Evolutionary conservation across 2,888 invertebrate species (phyloP).

Genomic region (Leptopilina syphax): DNA sequence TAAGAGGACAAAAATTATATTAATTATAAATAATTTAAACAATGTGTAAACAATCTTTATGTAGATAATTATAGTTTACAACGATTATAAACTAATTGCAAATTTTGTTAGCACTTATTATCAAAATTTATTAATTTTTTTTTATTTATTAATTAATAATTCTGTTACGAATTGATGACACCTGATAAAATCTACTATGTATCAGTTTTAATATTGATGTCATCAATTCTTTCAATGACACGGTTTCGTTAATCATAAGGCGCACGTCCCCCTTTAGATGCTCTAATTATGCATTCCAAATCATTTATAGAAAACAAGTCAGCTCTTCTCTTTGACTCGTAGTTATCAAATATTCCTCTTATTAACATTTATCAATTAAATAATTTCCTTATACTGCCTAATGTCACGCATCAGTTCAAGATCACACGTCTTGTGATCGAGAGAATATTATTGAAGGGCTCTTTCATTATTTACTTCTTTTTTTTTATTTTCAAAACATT

Average conservation of each 20-base stretch:
- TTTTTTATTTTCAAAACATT: no score
- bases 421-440: constrained; percentile 15
- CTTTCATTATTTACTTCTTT: not conserved
- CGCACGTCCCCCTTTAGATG: constrained; percentile 60
- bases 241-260: constrained; percentile 41
- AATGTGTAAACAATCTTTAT: no score
- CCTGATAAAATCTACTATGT: not conserved
- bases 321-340: constrained; percentile 24
- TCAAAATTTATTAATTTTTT: not conserved
- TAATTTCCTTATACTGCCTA: constrained; percentile 18
- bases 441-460: constrained; percentile 9
- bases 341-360: constrained; percentile 32
- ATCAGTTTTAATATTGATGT: constrained; percentile 4
- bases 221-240: constrained; percentile 19
- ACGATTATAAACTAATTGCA: no score
- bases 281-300: constrained; percentile 69
- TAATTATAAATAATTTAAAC: no score
- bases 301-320: constrained; percentile 67
- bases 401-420: constrained; percentile 38
- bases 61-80: no score
- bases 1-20: no score
- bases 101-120: no score
- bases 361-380: constrained; percentile 19
- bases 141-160: not conserved
- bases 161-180: not conserved